Evolutionary conservation across 2,888 invertebrate genomes (phyloP), one percentile per base, ranked within the genome.

Genomic region (Globia sparganii): DNA sequence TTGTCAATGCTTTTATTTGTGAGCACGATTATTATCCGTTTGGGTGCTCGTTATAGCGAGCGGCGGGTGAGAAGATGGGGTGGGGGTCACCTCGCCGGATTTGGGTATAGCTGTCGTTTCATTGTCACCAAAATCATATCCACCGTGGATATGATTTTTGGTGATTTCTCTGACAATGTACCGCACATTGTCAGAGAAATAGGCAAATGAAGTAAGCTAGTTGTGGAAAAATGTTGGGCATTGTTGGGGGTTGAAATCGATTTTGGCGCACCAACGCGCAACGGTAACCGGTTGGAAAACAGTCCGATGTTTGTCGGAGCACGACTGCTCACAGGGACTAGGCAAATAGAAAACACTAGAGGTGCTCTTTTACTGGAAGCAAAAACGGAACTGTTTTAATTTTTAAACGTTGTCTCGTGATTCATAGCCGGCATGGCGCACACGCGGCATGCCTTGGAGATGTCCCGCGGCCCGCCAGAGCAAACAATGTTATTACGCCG

Each of bases 1-100:
- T 80, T 62, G 77, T 77, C 46, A 46, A 72, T 81, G 73, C 78
- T 73, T 86, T 75, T 69, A 75, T 71, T 68, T 70, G 70, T 28
- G 34, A 73, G 53, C 21, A 58, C 56, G 65, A 65, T 76, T 75
- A 71, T 69, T 71, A 77, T 71, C 59, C 34, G 56, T 73, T 65
- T 46, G 59, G 25, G 43, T 72, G 76, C 78, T 84, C 83, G 83
- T 80, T 81, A 77, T 53, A 6, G 53, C 74, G 68, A 72, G 80
- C 65, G 73, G 68, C 64, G 69, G 69, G 68, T 61, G 76, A 31
- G 9, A 40, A 31, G 37, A 18, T 28, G 11, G 28, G 34, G 37
- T 28, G 15, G 59, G 40, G 53, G 18, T 56, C 13, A 68, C 28
- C 25, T 62, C 43, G 28, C n/a, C 25, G 68, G 66, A 65, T 67